Percentiles rank a stretch among this genome's conserved stretches.
Conservation (phyloP, 2,888 invertebrate genomes). For the Eupeodes luniger region DNA sequence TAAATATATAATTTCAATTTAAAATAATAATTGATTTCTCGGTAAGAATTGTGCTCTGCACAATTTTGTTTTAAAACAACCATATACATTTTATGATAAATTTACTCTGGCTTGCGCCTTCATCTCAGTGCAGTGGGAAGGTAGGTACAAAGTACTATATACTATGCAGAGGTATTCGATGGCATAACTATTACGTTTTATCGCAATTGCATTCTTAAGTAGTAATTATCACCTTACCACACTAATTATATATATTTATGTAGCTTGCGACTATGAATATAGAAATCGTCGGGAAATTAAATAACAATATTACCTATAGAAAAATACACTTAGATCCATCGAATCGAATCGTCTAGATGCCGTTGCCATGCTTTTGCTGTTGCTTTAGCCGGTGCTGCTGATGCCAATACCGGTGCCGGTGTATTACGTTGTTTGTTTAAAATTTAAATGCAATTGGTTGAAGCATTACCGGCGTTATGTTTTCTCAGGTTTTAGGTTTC, state of each 20-base stretch:
- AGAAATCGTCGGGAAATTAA: conserved; percentile 65
- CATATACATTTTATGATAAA: no score
- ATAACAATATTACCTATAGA: conserved; percentile 38
- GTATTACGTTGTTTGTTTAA: conserved; percentile 50
- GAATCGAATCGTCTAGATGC: conserved; percentile 7
- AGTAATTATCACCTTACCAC: conserved; percentile 62
- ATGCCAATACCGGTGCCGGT: conserved; percentile 1
- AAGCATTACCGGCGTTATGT: conserved; percentile 40
- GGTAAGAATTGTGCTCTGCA: no score
- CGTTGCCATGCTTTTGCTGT: no score
- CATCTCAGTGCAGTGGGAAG: neutral
- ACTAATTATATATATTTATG: conserved; percentile 45
- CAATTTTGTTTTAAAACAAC: neutral
- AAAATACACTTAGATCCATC: conserved; percentile 35
- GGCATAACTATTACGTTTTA: conserved; percentile 63
- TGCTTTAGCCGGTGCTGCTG: no score
- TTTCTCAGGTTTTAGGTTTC: conserved; percentile 5
- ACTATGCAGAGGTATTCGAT: conserved; percentile 1
- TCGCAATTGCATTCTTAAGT: conserved; percentile 54
- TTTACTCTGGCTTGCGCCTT: neutral
- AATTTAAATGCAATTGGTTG: conserved; percentile 35
- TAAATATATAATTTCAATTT: no score
- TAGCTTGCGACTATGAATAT: conserved; percentile 28
- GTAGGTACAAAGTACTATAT: neutral
- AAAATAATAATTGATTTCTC: no score